These are phyloP conservation scores for Nansenia antarctica DNA, from an alignment of 2,113 vertebrate species.

Conservation along the genomic window DNA sequence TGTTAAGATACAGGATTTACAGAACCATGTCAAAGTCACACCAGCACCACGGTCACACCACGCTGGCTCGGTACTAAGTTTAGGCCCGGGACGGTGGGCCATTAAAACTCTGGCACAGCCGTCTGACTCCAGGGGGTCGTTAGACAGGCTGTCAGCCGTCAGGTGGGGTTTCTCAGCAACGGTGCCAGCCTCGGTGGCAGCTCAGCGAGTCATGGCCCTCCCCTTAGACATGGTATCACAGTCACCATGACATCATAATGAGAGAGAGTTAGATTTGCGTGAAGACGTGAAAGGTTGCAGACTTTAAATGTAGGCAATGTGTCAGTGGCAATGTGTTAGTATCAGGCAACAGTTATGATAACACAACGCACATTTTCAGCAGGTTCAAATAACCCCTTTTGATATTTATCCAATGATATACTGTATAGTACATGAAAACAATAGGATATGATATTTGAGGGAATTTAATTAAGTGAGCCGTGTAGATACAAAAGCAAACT, in stretches of 20 bases:
- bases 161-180: slow-evolving; percentile 68
- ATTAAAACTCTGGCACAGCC: slow-evolving; percentile 49
- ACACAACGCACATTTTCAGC: no score
- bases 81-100: slow-evolving; percentile 43
- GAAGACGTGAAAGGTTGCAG: background rate
- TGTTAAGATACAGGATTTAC: no score
- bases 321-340: no score
- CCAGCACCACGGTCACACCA: background rate
- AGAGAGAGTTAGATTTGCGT: slow-evolving; percentile 19
- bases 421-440: no score
- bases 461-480: no score
- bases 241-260: slow-evolving; percentile 26
- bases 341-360: no score
- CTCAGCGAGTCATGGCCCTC: no score
- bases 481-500: no score
- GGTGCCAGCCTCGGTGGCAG: slow-evolving; percentile 46
- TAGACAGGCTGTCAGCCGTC: slow-evolving; percentile 41
- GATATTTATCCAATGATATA: no score
- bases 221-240: background rate
- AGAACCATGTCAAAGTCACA: slow-evolving; percentile 15
- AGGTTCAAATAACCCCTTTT: no score
- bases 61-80: slow-evolving; percentile 49
- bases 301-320: no score
- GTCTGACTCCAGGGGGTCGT: slow-evolving; percentile 48
- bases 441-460: no score